Evolutionary conservation across 2,797 vertebrate genomes (phyloP), one percentile per base, ranked within the genome.

Genomic region (Protosalanx chinensis): DNA sequence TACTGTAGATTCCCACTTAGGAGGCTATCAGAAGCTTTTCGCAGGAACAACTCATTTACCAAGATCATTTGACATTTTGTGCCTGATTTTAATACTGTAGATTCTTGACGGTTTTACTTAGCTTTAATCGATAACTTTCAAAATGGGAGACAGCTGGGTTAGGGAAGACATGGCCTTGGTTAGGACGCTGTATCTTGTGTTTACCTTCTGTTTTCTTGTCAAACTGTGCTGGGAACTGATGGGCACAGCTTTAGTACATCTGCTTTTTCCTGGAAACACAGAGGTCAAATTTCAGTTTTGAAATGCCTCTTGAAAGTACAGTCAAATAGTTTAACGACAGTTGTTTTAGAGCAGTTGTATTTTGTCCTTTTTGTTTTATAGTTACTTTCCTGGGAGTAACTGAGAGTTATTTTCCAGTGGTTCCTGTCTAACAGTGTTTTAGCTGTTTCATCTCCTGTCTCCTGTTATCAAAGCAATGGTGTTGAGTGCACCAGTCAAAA

Each of bases 361-460:
- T 46, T 46, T 46, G 41, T 46, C 3, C 41, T 12, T 46, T 3
- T 2, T 12, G 13, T 46, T 46, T 46, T 13, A 46, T 46, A 46
- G 41, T 46, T 46, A 46, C 41, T 46, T 46, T 46, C 41, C 7
- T 46, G 13, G 7, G 41, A 46, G 41, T 46, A n/a, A n/a, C 15
- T 56, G n/a, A 56, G 4, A n/a, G 51, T 16, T 56, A 78, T 59
- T 49, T 65, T 46, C 20, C 37, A 20, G 15, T 20, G 35, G 5
- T 41, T 37, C 0, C 1, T 72, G 79, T 80, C 64, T 79, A 79
- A 86, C 72, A 32, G 20, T 56, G 8, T 66, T 62, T 62, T 74
- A 67, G 51, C 68, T 68, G 78, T 84, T 51, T 88, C 83, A 88
- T 90, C 89, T 89, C 30, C 51, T 6, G 3, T 57, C 60, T 53